A percentile compares a stretch with the other conserved stretches of the same genome.
Evolutionary conservation across 1,140 invertebrate genomes (phyloP).

Genomic region (Drosophila mojavensis): DNA sequence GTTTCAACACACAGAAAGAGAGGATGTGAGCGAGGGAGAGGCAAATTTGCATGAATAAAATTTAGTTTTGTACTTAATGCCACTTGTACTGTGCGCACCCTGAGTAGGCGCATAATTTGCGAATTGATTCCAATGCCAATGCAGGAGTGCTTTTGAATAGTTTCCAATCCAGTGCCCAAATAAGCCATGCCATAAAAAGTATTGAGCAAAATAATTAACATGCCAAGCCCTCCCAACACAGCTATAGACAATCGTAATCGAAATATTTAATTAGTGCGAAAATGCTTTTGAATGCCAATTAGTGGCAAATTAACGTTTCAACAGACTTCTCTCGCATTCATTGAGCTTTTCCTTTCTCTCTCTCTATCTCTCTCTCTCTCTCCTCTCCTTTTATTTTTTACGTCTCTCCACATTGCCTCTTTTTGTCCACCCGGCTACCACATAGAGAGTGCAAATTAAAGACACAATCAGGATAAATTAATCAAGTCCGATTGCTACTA

Average conservation of each 20-base stretch:
- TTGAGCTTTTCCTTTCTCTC: not conserved
- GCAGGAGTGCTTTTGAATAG: constrained; percentile 55
- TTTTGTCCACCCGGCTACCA: constrained; percentile 21
- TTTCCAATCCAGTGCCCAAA: constrained; percentile 72
- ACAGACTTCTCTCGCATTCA: constrained; percentile 34
- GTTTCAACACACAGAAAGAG: constrained; percentile 1
- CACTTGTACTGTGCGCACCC: constrained; percentile 37
- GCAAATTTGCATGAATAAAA: constrained; percentile 75
- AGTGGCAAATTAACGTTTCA: constrained; percentile 81
- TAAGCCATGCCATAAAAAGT: constrained; percentile 54
- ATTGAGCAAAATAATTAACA: constrained; percentile 66
- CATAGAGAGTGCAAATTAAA: constrained; percentile 72
- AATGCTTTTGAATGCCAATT: constrained; percentile 82
- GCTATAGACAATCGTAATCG: constrained; percentile 56
- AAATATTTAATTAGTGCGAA: constrained; percentile 82
- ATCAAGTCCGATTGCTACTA: constrained; percentile 69
- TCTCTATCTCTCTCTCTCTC: no score
- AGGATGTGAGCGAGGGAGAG: constrained; percentile 13
- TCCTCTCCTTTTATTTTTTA: not conserved
- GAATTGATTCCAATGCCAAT: constrained; percentile 59
- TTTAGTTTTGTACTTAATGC: constrained; percentile 51
- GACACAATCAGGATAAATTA: constrained; percentile 81
- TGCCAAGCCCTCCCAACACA: constrained; percentile 5
- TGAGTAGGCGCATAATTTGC: constrained; percentile 71
- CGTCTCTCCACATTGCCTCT: constrained; percentile 6